These are phyloP conservation scores for Syngnathus typhle DNA, from an alignment of 2,113 vertebrate genomes.

Conservation along the genomic window DNA sequence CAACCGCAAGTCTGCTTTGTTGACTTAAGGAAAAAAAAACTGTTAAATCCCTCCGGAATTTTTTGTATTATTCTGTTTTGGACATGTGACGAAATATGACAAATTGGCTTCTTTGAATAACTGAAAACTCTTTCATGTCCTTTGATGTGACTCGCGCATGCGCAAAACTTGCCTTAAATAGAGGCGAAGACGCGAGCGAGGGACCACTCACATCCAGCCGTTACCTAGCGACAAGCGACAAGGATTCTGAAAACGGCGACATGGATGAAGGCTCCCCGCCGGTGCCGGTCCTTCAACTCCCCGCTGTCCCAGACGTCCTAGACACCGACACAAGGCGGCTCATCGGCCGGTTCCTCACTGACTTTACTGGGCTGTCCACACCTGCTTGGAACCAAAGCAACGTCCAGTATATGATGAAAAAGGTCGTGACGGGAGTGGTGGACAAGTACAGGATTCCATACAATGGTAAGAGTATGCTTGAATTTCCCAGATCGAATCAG, in stretches of 20 bases:
- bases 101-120: neutral
- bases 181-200: too few relatives aligned
- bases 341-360: conserved; percentile 59
- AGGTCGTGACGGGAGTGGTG: conserved; percentile 72
- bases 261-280: neutral
- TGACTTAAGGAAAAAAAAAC: too few relatives aligned
- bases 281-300: neutral
- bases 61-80: neutral
- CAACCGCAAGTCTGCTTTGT: too few relatives aligned
- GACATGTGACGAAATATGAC: neutral
- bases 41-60: too few relatives aligned
- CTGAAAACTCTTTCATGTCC: neutral
- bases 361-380: conserved; percentile 32
- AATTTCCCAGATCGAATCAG: too few relatives aligned
- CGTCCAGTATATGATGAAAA: conserved; percentile 69
- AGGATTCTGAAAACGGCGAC: neutral
- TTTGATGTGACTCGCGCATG: neutral
- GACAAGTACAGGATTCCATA: conserved; percentile 77
- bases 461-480: conserved; percentile 68
- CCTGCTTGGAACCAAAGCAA: conserved; percentile 27
- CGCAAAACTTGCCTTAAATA: too few relatives aligned
- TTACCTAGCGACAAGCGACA: neutral
- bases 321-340: conserved; percentile 70
- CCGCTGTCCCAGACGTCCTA: conserved; percentile 27
- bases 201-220: neutral